Evolutionary conservation across 64 coral and sea anemone species (phyloP).

Genomic region (Montipora sp.): DNA sequence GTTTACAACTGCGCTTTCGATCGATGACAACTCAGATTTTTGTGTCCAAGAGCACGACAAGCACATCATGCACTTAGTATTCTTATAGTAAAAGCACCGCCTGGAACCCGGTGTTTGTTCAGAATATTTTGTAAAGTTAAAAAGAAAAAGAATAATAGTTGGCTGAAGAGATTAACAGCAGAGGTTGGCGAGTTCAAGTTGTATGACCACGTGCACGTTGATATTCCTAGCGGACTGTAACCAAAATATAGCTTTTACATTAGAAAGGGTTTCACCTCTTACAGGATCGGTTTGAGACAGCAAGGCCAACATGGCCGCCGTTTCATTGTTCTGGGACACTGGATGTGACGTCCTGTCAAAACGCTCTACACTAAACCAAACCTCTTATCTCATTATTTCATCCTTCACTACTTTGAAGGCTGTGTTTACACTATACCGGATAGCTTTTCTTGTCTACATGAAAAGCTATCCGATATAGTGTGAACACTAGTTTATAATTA

Average conservation of each 20-base stretch:
- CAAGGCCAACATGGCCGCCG: too few species aligned
- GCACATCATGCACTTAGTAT: not conserved
- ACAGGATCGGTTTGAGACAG: too few species aligned
- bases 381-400: too few species aligned
- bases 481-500: too few species aligned
- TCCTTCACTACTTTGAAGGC: too few species aligned
- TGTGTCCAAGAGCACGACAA: not conserved
- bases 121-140: not conserved
- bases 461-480: too few species aligned
- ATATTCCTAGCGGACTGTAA: not conserved
- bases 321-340: too few species aligned
- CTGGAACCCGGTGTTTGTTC: not conserved
- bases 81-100: too few species aligned
- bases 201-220: not conserved
- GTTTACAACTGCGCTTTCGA: constrained; percentile 8
- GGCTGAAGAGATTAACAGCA: not conserved
- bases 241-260: not conserved
- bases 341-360: too few species aligned
- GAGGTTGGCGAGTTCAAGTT: not conserved
- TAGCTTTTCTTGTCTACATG: too few species aligned
- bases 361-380: too few species aligned
- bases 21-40: constrained; percentile 4
- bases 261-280: not conserved
- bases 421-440: too few species aligned
- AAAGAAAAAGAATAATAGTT: not conserved